Evolutionary conservation across 2,113 vertebrate genomes (phyloP).

Genomic region (Vireo altiloquus): DNA sequence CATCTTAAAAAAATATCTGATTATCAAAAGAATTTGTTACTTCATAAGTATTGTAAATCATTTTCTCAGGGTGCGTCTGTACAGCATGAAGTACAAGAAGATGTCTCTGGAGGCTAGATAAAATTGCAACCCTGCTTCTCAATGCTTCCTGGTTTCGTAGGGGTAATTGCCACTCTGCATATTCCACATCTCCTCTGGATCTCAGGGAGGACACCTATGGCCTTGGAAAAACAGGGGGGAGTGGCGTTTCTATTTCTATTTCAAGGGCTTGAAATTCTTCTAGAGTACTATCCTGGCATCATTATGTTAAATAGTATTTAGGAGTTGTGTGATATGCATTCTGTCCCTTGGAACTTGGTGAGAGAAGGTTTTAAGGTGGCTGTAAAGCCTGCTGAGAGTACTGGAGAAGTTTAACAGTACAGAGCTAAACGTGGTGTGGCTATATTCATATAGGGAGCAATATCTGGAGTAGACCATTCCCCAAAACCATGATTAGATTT

Average conservation of each 20-base stretch:
- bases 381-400: background rate
- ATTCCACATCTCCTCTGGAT: background rate
- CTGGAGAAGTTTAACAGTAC: background rate
- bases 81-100: background rate
- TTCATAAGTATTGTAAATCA: background rate
- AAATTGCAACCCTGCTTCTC: background rate
- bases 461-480: accelerated
- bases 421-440: background rate
- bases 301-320: background rate
- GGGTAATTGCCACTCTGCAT: background rate
- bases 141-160: background rate
- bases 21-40: background rate
- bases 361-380: background rate
- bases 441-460: background rate
- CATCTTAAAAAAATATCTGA: background rate
- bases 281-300: background rate
- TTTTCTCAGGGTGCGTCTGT: background rate
- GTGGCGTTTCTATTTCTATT: background rate
- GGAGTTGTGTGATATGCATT: background rate
- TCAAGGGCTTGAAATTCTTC: background rate
- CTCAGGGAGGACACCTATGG: background rate
- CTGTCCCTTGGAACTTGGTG: background rate
- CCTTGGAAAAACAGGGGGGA: background rate
- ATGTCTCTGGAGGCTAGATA: background rate
- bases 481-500: background rate